Conservation (phyloP, 2,888 invertebrate species). For the Pristionchus maxplancki region DNA sequence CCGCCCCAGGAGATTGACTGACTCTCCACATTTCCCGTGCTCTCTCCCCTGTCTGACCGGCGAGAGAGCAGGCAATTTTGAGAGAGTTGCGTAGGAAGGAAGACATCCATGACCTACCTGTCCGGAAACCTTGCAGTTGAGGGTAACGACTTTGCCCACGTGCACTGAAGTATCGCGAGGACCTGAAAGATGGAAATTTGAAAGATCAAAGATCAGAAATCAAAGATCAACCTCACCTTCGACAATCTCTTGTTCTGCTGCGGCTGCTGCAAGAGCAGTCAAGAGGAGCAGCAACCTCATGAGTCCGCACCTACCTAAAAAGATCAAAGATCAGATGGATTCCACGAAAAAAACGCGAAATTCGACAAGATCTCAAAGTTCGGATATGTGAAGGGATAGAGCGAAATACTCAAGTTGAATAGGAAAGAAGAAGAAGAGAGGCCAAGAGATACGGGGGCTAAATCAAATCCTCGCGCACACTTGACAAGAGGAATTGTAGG, state of each 20-base stretch:
- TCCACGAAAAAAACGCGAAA: neutral
- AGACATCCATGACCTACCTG: constrained; percentile 45
- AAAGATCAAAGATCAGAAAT: constrained; percentile 9
- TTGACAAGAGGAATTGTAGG: constrained; percentile 36
- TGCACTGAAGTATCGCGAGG: constrained; percentile 48
- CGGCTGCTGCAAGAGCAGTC: neutral
- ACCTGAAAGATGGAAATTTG: neutral
- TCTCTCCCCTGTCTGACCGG: neutral
- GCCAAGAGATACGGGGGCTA: constrained; percentile 45
- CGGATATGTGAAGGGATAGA: too few species aligned
- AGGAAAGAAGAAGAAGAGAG: constrained; percentile 1
- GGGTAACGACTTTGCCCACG: constrained; percentile 43
- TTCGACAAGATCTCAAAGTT: too few species aligned
- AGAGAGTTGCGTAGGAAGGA: neutral
- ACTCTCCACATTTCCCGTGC: neutral
- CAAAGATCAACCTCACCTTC: constrained; percentile 13
- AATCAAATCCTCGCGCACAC: constrained; percentile 53
- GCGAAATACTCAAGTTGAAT: constrained; percentile 18
- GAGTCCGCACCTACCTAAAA: neutral
- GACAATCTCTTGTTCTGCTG: constrained; percentile 40
- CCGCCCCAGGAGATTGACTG: neutral
- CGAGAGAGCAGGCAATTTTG: neutral
- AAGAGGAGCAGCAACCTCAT: constrained; percentile 43
- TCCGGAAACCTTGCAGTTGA: constrained; percentile 48
- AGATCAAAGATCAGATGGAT: neutral